Percentiles rank a stretch among this genome's conserved stretches.
phyloP scores from a whole-genome alignment of 2,797 vertebrate genomes.

The Coendou prehensilis region DNA sequence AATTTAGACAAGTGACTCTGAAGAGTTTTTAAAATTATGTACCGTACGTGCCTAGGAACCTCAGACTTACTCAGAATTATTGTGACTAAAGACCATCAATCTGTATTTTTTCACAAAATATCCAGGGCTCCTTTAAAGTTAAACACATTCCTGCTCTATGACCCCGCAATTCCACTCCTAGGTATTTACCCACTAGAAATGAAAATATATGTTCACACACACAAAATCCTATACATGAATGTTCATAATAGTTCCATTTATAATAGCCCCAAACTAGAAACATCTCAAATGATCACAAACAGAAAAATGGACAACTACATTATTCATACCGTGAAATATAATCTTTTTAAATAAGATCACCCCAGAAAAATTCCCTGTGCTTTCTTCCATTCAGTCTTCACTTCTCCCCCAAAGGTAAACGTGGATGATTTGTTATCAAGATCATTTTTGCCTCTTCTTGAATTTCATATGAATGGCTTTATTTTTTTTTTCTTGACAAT shows the following conservation, averaged over 20 bases:
- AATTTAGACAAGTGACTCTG: slow-evolving; percentile 71
- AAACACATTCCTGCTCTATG: slow-evolving; percentile 16
- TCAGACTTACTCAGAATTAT: slow-evolving; percentile 60
- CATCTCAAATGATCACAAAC: slow-evolving; percentile 30
- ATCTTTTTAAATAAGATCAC: neutral
- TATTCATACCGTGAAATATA: neutral
- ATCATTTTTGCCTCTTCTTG: slow-evolving; percentile 1
- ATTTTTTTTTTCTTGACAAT: neutral
- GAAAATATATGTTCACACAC: neutral
- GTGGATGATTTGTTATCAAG: neutral
- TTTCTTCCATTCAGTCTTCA: neutral
- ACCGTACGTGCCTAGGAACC: neutral
- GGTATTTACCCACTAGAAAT: slow-evolving; percentile 52
- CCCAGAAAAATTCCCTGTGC: neutral
- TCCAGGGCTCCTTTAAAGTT: slow-evolving; percentile 26
- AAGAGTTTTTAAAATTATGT: slow-evolving; percentile 52
- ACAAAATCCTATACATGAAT: neutral
- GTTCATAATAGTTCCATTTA: slow-evolving; percentile 41
- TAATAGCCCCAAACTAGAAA: slow-evolving; percentile 38
- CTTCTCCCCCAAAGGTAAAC: neutral
- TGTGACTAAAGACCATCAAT: slow-evolving; percentile 8
- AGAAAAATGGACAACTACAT: slow-evolving; percentile 42
- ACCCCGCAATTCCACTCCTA: slow-evolving; percentile 12
- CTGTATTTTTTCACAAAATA: neutral
- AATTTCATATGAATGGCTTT: slow-evolving; percentile 41